phyloP scores from a whole-genome alignment of 2,888 invertebrate genomes.

The Pasiphila rectangulata region DNA sequence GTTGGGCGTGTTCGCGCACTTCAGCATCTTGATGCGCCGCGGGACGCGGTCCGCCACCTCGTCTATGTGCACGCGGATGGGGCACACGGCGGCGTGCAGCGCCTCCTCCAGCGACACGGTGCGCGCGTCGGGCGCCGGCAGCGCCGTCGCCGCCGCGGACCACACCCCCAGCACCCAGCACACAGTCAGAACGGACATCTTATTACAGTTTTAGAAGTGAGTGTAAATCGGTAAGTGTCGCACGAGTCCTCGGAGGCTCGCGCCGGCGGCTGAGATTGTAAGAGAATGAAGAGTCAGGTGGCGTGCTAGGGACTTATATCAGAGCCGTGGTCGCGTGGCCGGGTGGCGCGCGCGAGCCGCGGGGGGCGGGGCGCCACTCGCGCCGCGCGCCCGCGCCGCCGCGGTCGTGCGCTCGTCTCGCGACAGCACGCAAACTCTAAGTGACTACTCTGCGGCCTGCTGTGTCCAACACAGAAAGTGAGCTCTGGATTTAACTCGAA shows the following conservation, averaged over 20 bases:
- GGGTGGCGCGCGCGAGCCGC: constrained; percentile 15
- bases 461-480: too few relatives aligned
- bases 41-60: constrained; percentile 57
- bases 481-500: too few relatives aligned
- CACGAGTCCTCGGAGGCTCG: too few relatives aligned
- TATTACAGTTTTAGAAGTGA: too few relatives aligned
- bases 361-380: constrained; percentile 14
- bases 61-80: constrained; percentile 56
- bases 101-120: constrained; percentile 51
- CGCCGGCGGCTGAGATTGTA: constrained; percentile 17
- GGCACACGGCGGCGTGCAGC: constrained; percentile 64
- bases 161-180: constrained; percentile 30
- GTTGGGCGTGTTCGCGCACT: constrained; percentile 56
- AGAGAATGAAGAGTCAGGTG: constrained; percentile 29
- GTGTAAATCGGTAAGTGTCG: too few relatives aligned
- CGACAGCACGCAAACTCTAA: background rate
- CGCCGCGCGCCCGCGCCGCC: constrained; percentile 1
- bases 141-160: constrained; percentile 25
- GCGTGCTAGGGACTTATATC: constrained; percentile 20
- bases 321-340: background rate
- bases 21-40: constrained; percentile 62
- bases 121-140: constrained; percentile 30
- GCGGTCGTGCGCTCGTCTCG: constrained; percentile 9
- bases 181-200: too few relatives aligned
- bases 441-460: too few relatives aligned